Conservation (phyloP, 2,113 vertebrate genomes). For the Hippocampus abdominalis region DNA sequence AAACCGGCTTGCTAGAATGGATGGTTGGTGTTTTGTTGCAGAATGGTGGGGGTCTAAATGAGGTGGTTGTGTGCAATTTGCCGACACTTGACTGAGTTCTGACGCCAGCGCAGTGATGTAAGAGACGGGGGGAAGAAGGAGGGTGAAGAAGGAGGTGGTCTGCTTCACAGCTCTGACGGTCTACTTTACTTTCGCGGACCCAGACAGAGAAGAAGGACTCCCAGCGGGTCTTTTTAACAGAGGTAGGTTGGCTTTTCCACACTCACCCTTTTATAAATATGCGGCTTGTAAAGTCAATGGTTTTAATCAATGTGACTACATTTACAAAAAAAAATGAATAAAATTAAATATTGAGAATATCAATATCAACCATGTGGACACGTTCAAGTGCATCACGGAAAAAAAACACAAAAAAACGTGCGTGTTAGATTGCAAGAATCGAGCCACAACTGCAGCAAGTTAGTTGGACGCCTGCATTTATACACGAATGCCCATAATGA, state of each 20-base stretch:
- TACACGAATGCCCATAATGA: not conserved
- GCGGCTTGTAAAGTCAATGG: not conserved
- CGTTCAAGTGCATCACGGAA: not conserved
- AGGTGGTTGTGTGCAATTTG: constrained; percentile 33
- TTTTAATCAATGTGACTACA: not conserved
- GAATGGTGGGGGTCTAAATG: not conserved
- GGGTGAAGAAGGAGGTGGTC: constrained; percentile 16
- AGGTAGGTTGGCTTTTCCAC: constrained; percentile 57
- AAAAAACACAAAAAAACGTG: not conserved
- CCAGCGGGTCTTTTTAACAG: constrained; percentile 37
- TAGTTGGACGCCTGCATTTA: not conserved
- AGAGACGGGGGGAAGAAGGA: constrained; percentile 40
- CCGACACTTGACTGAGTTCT: constrained; percentile 64
- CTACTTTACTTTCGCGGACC: constrained; percentile 52
- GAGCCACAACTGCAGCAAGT: not conserved
- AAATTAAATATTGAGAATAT: not conserved
- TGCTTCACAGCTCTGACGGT: constrained; percentile 38
- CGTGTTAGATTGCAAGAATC: constrained; percentile 12
- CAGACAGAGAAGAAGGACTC: constrained; percentile 53
- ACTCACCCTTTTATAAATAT: not conserved
- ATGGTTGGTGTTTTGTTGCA: not conserved
- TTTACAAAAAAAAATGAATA: not conserved
- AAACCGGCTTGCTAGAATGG: constrained; percentile 17
- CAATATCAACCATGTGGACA: too few relatives aligned
- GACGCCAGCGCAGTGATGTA: constrained; percentile 71